Base-by-base conservation (phyloP, 2,113 vertebrate species). In the Macaca mulatta region DNA sequence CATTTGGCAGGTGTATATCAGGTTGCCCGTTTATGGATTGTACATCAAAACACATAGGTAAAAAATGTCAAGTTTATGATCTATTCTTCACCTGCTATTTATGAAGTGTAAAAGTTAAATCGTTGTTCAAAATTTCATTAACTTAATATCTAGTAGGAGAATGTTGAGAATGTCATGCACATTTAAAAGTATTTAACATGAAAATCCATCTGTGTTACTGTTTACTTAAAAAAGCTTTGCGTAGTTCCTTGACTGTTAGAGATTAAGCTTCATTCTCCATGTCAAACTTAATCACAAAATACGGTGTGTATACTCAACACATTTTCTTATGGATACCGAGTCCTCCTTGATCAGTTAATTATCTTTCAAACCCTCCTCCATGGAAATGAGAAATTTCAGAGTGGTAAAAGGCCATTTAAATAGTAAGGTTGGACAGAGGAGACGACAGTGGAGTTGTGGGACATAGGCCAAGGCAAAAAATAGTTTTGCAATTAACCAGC, bases 161-260 rank as follows among this genome's bases (percentile, higher is more conserved):
- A 88, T 83, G 5, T 69, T 84, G 91, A 93, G 74, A 89, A 82
- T 90, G 45, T 23, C 67, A 85, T 94, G 43, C 23, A 95, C 94
- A 87, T 94, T 94, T 96, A 96, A 96, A 93, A 78, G 89, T 96
- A 96, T 79, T 97, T 86, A 89, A 85, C 40, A 81, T 82, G 93
- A 96, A 95, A 94, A 96, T 88, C 45, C 92, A 97, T 97, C 77
- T 96, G 89, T 96, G 77, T 95, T 93, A 78, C 86, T 94, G 17
- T 94, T 96, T 80, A 74, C 88, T 23, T 86, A 78, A 79, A 94
- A 93, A 96, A 89, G 35, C 17, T 79, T 93, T 96, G 96, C 52
- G 67, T 82, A n/a, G 55, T 93, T 94, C 25, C 45, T 94, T 94
- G 70, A 64, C 64, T 35, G 74, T 52, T 77, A 38, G 35, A 48